phyloP scores from a whole-genome alignment of 2,113 vertebrate genomes.

The Manacus vitellinus region DNA sequence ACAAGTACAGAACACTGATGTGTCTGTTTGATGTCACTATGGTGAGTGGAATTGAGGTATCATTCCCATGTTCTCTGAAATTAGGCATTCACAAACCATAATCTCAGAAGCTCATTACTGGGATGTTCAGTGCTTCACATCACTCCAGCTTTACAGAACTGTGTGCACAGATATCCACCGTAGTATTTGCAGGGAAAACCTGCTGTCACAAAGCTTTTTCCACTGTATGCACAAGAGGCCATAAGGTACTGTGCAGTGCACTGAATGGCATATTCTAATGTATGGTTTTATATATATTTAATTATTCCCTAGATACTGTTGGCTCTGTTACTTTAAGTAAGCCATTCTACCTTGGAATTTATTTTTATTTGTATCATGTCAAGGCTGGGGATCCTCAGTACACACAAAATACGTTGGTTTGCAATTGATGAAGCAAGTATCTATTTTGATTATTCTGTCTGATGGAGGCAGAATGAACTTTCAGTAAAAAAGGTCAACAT shows the following conservation, averaged over 20 bases:
- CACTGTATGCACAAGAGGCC: not conserved
- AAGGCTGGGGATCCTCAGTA: not conserved
- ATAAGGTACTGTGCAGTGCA: not conserved
- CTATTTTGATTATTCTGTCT: not conserved
- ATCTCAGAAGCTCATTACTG: not conserved
- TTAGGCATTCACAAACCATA: not conserved
- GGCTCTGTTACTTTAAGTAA: not conserved
- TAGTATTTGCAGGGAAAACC: not conserved
- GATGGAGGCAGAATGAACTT: not conserved
- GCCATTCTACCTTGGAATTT: not conserved
- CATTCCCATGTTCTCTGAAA: not conserved
- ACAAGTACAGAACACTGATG: not conserved
- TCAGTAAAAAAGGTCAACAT: not conserved
- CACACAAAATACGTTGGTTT: not conserved
- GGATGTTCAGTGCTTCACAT: not conserved
- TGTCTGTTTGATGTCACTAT: not conserved
- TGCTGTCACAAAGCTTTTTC: not conserved
- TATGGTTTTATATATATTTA: not conserved
- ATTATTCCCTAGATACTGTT: not conserved
- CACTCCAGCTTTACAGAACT: not conserved
- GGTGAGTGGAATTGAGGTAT: not conserved
- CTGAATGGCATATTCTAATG: not conserved
- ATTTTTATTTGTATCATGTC: not conserved
- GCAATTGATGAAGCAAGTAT: not conserved
- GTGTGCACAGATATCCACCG: rapidly evolving